A percentile compares a stretch with the other conserved stretches of the same genome.
Evolutionary conservation across 2,797 vertebrate genomes (phyloP).

Genomic region (Otolemur crassicaudatus): DNA sequence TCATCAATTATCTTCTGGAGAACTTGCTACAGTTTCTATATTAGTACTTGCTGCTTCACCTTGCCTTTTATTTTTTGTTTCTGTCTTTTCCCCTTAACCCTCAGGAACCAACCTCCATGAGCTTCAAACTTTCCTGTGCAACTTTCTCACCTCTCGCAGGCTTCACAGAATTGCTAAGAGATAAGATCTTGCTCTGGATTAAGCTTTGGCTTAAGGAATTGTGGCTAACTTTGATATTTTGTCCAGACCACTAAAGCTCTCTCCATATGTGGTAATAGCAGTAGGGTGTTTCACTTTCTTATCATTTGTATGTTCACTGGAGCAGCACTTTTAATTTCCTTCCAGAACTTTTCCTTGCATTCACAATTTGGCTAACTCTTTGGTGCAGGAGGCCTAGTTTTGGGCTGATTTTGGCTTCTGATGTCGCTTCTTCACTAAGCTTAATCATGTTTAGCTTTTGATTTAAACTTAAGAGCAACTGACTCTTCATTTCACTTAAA

Average conservation of each 20-base stretch:
- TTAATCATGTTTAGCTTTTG: neutral
- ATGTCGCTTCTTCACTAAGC: neutral
- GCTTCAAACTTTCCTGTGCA: neutral
- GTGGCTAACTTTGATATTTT: neutral
- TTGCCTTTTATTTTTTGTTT: neutral
- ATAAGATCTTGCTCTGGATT: neutral
- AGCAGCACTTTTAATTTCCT: neutral
- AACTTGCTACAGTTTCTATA: neutral
- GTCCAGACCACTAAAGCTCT: neutral
- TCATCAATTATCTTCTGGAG: neutral
- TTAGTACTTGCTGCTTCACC: neutral
- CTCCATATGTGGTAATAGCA: neutral
- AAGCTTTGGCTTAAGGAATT: neutral
- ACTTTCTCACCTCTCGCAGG: neutral
- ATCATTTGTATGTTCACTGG: neutral
- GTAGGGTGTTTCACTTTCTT: neutral
- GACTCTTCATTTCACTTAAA: neutral
- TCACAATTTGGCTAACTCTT: neutral
- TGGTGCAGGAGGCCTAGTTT: neutral
- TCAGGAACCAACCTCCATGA: neutral
- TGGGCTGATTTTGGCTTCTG: neutral
- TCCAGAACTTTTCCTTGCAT: neutral
- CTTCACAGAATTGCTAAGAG: neutral
- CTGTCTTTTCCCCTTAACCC: neutral
- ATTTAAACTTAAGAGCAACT: neutral